A percentile compares a stretch with the other conserved stretches of the same genome.
phyloP scores from a whole-genome alignment of 2,888 invertebrate species.

The Yponomeuta cagnagella region DNA sequence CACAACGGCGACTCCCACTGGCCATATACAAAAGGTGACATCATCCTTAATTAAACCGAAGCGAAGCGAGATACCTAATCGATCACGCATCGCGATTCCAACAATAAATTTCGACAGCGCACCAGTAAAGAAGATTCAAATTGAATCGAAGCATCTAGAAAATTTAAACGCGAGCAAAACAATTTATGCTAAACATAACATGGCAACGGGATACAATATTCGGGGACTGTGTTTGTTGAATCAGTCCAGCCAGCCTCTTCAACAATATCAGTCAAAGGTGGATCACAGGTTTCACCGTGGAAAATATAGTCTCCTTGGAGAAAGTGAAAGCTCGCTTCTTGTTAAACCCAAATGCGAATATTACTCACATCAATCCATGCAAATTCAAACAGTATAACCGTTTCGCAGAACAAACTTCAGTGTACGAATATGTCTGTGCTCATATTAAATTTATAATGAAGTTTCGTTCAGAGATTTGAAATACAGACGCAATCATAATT shows the following conservation, averaged over 20 bases:
- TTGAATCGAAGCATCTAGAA: slow-evolving; percentile 18
- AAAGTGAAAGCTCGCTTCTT: not conserved
- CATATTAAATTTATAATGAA: slow-evolving; percentile 39
- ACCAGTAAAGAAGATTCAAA: slow-evolving; percentile 18
- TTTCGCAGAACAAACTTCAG: slow-evolving; percentile 24
- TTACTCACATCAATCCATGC: not conserved
- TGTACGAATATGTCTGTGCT: slow-evolving; percentile 3
- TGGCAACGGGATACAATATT: slow-evolving; percentile 15
- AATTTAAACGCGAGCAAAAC: slow-evolving; percentile 27
- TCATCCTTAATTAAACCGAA: slow-evolving; percentile 25
- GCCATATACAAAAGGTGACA: slow-evolving; percentile 29
- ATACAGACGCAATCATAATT: slow-evolving; percentile 37
- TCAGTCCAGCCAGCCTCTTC: not conserved
- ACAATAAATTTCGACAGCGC: slow-evolving; percentile 14
- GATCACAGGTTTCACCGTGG: not conserved
- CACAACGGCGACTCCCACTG: slow-evolving; percentile 23
- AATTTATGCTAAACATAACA: slow-evolving; percentile 30
- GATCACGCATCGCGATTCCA: slow-evolving; percentile 13
- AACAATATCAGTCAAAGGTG: not conserved
- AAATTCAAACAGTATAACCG: not conserved
- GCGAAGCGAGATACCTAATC: slow-evolving; percentile 8
- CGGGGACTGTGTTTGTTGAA: not conserved
- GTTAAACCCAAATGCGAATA: not conserved
- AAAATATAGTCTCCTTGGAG: slow-evolving; percentile 1
- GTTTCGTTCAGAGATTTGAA: slow-evolving; percentile 35